Base-by-base conservation (phyloP, 2,797 vertebrate genomes). In the Lepidocolaptes lacrymiger region DNA sequence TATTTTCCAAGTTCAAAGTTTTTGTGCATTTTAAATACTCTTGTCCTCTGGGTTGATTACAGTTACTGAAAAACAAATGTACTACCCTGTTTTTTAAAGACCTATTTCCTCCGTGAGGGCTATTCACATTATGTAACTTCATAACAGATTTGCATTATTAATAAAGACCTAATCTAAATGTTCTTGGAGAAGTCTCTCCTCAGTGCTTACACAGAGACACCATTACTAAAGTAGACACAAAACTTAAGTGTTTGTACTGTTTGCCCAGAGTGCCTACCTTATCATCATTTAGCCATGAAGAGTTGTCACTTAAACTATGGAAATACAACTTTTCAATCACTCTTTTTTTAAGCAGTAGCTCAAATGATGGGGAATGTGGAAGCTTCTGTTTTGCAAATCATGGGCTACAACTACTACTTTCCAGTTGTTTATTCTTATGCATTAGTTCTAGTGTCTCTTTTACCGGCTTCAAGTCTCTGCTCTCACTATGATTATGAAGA, bases 311-410 rank as follows among this genome's bases (percentile, higher is more conserved):
- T 85, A 74, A 75, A 81, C 39, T 34, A 34, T 77, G 69, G 81
- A 93, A 88, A 81, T 55, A 41, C 19, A 63, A 27, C 20, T 91
- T 94, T 91, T 74, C 67, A 88, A 63, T 34, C 22, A 78, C 7
- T 22, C 4, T 61, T 88, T 94, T 94, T 94, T 93, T 1, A 89
- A 95, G 93, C 27, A 82, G 71, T 16, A 28, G 39, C 28, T 96
- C 88, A 93, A 88, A 90, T 85, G 56, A 93, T 74, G 55, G 59
- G 13, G 32, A 83, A 41, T n/a, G 49, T 86, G 85, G 92, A 97
- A 93, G 93, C 46, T 91, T 95, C 89, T 77, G 64, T 83, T 95
- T 90, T 94, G 36, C 73, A 91, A 55, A 93, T 86, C 80, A 58
- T 69, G 39, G 61, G 13, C 68, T 91, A 49, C 58, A 82, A 17